Conservation (phyloP, 2,888 invertebrate species). For the Drosophila suboccidentalis region DNA sequence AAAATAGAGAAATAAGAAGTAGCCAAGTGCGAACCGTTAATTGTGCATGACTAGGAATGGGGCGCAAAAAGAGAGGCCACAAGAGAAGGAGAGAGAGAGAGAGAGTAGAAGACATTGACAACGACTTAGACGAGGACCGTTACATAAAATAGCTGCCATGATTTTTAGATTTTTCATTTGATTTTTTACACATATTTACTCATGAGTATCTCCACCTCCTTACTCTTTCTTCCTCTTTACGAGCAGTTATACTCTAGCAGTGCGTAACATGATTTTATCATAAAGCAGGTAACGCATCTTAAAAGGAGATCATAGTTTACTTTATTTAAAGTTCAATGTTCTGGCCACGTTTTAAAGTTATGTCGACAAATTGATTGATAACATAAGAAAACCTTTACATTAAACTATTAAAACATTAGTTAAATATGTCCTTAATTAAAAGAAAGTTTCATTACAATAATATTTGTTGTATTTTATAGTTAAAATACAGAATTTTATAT, state of each 20-base stretch:
- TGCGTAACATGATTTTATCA: not conserved
- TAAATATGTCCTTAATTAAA: too few species aligned
- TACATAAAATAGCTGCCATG: conserved; percentile 64
- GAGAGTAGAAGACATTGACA: conserved; percentile 46
- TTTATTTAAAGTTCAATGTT: not conserved
- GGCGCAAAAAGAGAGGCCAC: conserved; percentile 7
- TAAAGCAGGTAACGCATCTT: not conserved
- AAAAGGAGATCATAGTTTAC: not conserved
- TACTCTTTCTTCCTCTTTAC: not conserved
- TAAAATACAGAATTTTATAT: not conserved
- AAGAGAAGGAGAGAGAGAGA: not conserved
- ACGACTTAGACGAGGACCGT: conserved; percentile 68
- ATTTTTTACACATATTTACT: conserved; percentile 15
- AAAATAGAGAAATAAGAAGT: conserved; percentile 12
- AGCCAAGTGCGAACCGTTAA: conserved; percentile 52
- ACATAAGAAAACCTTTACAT: too few species aligned
- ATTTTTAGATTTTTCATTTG: conserved; percentile 18
- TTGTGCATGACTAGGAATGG: conserved; percentile 36
- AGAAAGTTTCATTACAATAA: not conserved
- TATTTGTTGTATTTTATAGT: not conserved
- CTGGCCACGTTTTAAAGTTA: too few species aligned
- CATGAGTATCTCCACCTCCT: not conserved
- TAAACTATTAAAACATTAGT: too few species aligned
- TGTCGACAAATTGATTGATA: too few species aligned
- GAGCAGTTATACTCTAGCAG: conserved; percentile 4